Evolutionary conservation across 2,888 invertebrate genomes (phyloP), one percentile per base, ranked within the genome.

Genomic region (Orchesellides sinensis): DNA sequence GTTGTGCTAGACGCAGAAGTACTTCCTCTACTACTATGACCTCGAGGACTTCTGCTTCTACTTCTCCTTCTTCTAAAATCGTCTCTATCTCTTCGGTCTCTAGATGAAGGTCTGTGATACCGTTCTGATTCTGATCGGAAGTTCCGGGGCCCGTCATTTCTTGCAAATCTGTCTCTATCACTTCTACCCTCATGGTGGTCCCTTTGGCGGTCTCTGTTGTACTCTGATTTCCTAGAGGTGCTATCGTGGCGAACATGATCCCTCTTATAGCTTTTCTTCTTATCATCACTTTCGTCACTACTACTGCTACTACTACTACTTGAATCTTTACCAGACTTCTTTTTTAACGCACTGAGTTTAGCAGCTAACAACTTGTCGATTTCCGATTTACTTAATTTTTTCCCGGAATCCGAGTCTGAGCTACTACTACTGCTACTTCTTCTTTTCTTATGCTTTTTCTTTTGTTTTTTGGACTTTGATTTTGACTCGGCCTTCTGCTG

Each of bases 351-450:
- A 89, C 92, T 94, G 82, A 94, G 93, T 89, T 94, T 95, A 84
- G 93, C 93, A 87, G 94, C 93, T 72, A 96, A 90, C 88, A 94
- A 92, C 84, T 92, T 92, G 89, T 95, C 95, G 19, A 96, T 72
- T 17, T 40, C 14, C 2, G 69, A 49, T 54, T 68, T 83, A 49
- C 73, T 61, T 35, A 80, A 32, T 45, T 79, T 77, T 72, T 32
- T 59, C 8, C 32, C 49, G 32, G 63, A 40, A 21, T 86, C 85
- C 3, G 87, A 85, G 35, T 83, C 82, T n/a, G n/a, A n/a, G 27
- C n/a, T 2, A 87, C 63, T 89, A 89, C 25, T 83, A 86, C 84
- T 88, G 89, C 92, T 92, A 89, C 89, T 86, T 90, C 56, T 90
- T 14, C 47, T 49, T 35, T 86, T 89, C 91, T 88, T 92, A 0